Percentiles rank a stretch among this genome's conserved stretches.
These are phyloP conservation scores for Chironomus striatipennis DNA, from an alignment of 1,140 invertebrate species.

Conservation along the genomic window DNA sequence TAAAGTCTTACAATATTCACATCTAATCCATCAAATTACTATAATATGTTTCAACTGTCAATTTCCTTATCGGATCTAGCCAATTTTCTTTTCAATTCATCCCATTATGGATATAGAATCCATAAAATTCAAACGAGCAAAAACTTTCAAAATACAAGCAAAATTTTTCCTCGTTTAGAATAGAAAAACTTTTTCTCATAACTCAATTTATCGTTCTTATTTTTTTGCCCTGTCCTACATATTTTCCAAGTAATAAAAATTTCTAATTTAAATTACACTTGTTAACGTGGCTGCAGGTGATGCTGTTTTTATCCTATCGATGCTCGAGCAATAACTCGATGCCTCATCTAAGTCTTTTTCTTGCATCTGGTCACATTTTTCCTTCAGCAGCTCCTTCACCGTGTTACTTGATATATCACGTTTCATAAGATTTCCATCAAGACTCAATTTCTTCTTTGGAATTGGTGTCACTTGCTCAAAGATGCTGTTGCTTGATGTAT, in stretches of 20 bases:
- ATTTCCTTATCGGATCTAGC: too few species aligned
- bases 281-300: constrained; percentile 43
- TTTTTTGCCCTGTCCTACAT: too few species aligned
- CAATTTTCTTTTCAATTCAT: too few species aligned
- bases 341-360: constrained; percentile 25
- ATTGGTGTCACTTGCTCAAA: neutral
- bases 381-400: constrained; percentile 17
- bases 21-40: too few species aligned
- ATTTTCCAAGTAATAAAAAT: neutral
- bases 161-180: too few species aligned
- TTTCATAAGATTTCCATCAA: neutral
- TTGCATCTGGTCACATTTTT: constrained; percentile 26
- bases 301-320: neutral
- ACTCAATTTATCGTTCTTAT: neutral
- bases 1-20: too few species aligned
- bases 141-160: neutral
- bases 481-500: neutral
- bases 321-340: neutral
- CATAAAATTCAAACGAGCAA: too few species aligned
- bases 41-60: too few species aligned
- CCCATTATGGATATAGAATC: too few species aligned
- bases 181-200: too few species aligned
- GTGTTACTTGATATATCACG: neutral
- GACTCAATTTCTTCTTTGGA: constrained; percentile 1
- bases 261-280: constrained; percentile 43